phyloP scores from a whole-genome alignment of 2,797 vertebrate species.

The Protonibea diacanthus region DNA sequence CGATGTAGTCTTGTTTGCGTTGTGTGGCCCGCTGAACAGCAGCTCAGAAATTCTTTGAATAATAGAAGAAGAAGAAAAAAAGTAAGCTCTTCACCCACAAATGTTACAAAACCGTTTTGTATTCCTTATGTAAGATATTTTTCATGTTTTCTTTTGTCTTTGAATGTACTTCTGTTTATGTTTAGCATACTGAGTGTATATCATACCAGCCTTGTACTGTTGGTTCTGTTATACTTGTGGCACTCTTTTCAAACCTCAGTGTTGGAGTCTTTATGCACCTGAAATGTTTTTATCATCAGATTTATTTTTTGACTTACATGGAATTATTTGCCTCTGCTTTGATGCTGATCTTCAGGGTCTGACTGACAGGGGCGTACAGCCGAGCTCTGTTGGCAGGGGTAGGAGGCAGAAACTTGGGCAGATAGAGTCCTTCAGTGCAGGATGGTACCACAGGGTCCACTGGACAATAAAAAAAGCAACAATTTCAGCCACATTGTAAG shows the following conservation, averaged over 20 bases:
- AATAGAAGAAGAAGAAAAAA: not conserved
- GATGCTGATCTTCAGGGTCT: conserved; percentile 46
- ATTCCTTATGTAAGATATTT: too few relatives aligned
- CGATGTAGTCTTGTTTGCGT: not conserved
- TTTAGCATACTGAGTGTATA: too few relatives aligned
- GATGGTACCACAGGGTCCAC: conserved; percentile 30
- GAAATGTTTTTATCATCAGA: too few relatives aligned
- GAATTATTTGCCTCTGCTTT: not conserved
- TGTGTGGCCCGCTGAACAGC: conserved; percentile 42
- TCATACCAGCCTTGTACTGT: too few relatives aligned
- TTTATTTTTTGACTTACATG: conserved; percentile 23
- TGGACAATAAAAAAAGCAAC: not conserved
- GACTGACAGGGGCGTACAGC: not conserved
- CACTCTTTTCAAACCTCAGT: too few relatives aligned
- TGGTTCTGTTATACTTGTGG: too few relatives aligned
- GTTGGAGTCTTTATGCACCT: not conserved
- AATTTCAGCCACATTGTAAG: too few relatives aligned
- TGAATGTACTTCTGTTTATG: too few relatives aligned
- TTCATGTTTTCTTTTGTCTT: too few relatives aligned
- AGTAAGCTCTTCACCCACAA: too few relatives aligned
- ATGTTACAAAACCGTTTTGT: too few relatives aligned
- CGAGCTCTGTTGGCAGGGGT: conserved; percentile 47
- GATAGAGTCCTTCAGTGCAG: conserved; percentile 57
- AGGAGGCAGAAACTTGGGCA: conserved; percentile 62
- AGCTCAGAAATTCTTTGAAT: conserved; percentile 37